These are phyloP conservation scores for Oryzias celebensis DNA, from an alignment of 2,113 vertebrate genomes.

Conservation along the genomic window DNA sequence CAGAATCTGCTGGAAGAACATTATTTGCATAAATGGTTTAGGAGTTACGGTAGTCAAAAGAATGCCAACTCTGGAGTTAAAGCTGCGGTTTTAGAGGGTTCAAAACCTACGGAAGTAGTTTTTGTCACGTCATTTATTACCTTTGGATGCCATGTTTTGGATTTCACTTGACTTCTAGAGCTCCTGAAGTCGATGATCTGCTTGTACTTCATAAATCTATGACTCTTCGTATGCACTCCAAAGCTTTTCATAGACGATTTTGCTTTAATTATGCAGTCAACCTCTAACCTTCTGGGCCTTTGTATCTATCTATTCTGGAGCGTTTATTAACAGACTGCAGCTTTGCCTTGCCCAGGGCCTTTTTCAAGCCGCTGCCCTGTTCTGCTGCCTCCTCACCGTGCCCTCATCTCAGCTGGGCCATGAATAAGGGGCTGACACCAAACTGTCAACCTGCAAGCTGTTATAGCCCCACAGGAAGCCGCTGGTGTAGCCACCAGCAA, in stretches of 20 bases:
- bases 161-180: neutral
- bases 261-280: slow-evolving; percentile 4
- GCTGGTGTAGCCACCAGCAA: slow-evolving; percentile 44
- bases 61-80: no score
- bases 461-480: slow-evolving; percentile 57
- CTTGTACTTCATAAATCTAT: neutral
- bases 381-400: slow-evolving; percentile 24
- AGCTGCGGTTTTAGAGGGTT: no score
- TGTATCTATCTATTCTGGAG: neutral
- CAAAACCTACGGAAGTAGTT: no score
- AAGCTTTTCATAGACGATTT: neutral
- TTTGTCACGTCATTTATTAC: no score
- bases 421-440: slow-evolving; percentile 79
- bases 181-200: neutral
- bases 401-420: slow-evolving; percentile 64
- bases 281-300: neutral
- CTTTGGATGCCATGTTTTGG: neutral
- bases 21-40: no score
- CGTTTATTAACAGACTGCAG: slow-evolving; percentile 1
- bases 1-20: no score
- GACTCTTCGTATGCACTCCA: neutral
- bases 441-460: slow-evolving; percentile 76
- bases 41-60: no score
- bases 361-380: slow-evolving; percentile 38
- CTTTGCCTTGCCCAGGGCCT: slow-evolving; percentile 25